phyloP scores from a whole-genome alignment of 37 sponge, comb jelly and placozoan genomes.

The Mnemiopsis leidyi region DNA sequence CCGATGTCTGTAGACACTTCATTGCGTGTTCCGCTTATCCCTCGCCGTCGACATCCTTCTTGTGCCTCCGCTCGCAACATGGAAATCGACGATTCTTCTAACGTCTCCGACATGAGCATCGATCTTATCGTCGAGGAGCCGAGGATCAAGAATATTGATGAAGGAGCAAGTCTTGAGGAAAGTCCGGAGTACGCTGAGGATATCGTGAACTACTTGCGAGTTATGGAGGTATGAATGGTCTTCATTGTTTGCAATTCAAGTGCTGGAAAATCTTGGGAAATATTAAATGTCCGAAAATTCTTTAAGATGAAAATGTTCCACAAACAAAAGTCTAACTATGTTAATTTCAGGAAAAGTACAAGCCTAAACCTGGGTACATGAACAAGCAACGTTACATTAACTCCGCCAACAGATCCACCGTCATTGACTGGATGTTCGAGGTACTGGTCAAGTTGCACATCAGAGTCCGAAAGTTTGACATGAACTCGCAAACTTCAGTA shows the following conservation, averaged over 20 bases:
- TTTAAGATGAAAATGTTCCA: too few species aligned
- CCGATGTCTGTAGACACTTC: slow-evolving; percentile 10
- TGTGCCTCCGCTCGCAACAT: slow-evolving; percentile 7
- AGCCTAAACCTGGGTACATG: slow-evolving; percentile 40
- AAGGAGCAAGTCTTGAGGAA: not conserved
- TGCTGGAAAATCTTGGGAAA: too few species aligned
- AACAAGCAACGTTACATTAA: not conserved
- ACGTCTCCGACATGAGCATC: not conserved
- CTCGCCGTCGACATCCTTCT: not conserved
- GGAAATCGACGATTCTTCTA: slow-evolving; percentile 24
- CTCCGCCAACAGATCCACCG: not conserved
- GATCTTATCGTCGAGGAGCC: not conserved
- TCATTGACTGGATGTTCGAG: slow-evolving; percentile 56
- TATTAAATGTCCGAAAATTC: too few species aligned
- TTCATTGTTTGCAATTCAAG: too few species aligned
- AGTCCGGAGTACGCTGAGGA: slow-evolving; percentile 39
- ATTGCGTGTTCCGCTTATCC: not conserved
- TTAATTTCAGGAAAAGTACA: not conserved
- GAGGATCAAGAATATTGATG: slow-evolving; percentile 32
- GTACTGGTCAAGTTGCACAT: not conserved
- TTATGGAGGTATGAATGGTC: not conserved
- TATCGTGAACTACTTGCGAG: not conserved
- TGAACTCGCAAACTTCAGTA: not conserved
- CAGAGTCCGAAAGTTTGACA: not conserved
- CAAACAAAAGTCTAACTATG: too few species aligned